A percentile compares a stretch with the other conserved stretches of the same genome.
phyloP scores from a whole-genome alignment of 2,797 vertebrate genomes.

The Pipistrellus kuhlii region DNA sequence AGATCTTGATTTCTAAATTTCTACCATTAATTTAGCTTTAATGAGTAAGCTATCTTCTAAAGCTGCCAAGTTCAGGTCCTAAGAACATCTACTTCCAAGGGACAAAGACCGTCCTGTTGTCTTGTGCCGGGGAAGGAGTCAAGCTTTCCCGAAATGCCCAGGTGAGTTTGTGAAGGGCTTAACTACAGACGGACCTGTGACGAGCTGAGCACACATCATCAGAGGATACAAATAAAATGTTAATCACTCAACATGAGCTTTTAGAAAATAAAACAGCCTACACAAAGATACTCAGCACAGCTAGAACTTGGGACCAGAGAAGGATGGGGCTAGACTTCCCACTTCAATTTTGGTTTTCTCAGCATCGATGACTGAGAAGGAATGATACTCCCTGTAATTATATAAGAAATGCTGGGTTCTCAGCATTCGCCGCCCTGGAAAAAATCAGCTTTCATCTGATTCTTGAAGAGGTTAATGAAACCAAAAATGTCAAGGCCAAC shows the following conservation, averaged over 20 bases:
- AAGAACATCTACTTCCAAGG: not conserved
- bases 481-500: not conserved
- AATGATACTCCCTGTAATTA: not conserved
- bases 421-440: not conserved
- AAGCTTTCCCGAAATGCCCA: not conserved
- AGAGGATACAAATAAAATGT: not conserved
- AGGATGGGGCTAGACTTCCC: not conserved
- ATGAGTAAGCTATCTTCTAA: not conserved
- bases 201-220: not conserved
- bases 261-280: not conserved
- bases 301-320: not conserved
- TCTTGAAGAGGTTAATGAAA: not conserved
- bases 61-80: not conserved
- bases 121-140: fast-evolving
- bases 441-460: not conserved
- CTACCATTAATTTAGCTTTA: not conserved
- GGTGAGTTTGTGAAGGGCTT: not conserved
- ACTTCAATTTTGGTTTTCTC: not conserved
- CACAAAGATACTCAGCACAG: not conserved
- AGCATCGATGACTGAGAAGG: not conserved
- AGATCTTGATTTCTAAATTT: not conserved
- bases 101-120: not conserved
- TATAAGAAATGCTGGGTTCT: not conserved
- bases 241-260: not conserved
- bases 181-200: not conserved